Evolutionary conservation across 1,140 invertebrate species (phyloP).

Genomic region (Lanistes nyassanus): DNA sequence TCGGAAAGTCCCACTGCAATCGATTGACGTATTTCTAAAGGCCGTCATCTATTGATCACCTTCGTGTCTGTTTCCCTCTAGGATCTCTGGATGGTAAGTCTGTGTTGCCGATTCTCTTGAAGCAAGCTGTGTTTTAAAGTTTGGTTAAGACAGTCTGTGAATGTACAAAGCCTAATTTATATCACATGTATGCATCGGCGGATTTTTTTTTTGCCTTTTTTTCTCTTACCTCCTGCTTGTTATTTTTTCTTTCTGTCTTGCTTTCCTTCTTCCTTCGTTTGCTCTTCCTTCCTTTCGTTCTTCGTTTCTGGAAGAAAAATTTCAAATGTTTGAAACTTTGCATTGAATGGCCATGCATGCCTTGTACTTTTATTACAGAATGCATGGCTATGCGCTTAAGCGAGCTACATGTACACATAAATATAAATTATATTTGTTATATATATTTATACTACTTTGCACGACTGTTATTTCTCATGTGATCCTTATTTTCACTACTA

Average conservation of each 20-base stretch:
- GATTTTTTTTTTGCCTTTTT: background rate
- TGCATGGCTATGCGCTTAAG: background rate
- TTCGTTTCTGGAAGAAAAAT: background rate
- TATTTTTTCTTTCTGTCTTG: background rate
- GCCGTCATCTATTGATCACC: constrained; percentile 15
- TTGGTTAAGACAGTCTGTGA: too few relatives aligned
- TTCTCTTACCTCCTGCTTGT: background rate
- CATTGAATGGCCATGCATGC: background rate
- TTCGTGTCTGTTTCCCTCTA: constrained; percentile 9
- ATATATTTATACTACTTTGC: background rate
- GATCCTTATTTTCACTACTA: too few relatives aligned
- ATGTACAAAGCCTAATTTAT: background rate
- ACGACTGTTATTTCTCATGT: background rate
- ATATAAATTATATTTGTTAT: background rate
- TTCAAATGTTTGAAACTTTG: background rate
- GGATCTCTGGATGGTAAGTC: constrained; percentile 22
- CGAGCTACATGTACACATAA: too few relatives aligned
- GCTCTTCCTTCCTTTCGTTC: background rate
- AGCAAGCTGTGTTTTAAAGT: too few relatives aligned
- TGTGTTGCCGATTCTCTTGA: background rate
- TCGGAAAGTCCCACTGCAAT: background rate
- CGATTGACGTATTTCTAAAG: constrained; percentile 18
- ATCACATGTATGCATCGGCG: background rate
- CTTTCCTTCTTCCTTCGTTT: background rate
- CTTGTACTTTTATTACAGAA: background rate